Conservation (phyloP, 2,888 invertebrate species). For the Polietes domitor region DNA sequence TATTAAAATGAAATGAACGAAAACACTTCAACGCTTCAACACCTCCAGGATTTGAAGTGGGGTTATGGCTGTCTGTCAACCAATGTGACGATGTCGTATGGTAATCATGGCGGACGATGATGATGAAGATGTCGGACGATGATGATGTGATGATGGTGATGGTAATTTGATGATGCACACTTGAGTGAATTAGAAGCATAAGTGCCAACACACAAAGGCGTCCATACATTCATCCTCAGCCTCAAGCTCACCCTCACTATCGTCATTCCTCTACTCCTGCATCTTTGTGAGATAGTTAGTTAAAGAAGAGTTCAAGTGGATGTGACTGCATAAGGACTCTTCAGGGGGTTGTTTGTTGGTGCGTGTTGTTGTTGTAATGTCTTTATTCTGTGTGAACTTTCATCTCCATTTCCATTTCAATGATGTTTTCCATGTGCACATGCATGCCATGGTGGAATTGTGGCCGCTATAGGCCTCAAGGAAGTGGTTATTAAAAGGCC, state of each 20-base stretch:
- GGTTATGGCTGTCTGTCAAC: slow-evolving; percentile 13
- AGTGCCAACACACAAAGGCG: background rate
- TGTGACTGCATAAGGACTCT: background rate
- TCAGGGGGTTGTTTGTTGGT: background rate
- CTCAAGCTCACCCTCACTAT: background rate
- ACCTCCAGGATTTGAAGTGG: slow-evolving; percentile 57
- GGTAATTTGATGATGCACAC: slow-evolving; percentile 59
- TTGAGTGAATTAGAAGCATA: slow-evolving; percentile 61
- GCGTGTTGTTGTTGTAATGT: slow-evolving; percentile 5
- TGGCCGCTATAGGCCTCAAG: background rate
- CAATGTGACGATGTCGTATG: slow-evolving; percentile 53
- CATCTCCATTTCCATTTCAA: slow-evolving; percentile 76
- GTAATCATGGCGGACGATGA: slow-evolving; percentile 34
- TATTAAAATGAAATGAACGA: slow-evolving; percentile 66
- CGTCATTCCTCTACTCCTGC: background rate
- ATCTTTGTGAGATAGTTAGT: background rate
- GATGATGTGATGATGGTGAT: slow-evolving; percentile 54
- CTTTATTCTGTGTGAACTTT: slow-evolving; percentile 54
- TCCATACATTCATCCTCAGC: background rate
- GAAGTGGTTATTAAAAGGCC: too few relatives aligned
- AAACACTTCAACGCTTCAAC: slow-evolving; percentile 67
- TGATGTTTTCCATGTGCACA: slow-evolving; percentile 68
- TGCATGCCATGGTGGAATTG: slow-evolving; percentile 28
- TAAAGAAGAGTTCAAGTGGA: background rate
- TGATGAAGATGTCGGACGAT: too few relatives aligned